phyloP scores from a whole-genome alignment of 2,797 vertebrate genomes.

The Chiroxiphia lanceolata region DNA sequence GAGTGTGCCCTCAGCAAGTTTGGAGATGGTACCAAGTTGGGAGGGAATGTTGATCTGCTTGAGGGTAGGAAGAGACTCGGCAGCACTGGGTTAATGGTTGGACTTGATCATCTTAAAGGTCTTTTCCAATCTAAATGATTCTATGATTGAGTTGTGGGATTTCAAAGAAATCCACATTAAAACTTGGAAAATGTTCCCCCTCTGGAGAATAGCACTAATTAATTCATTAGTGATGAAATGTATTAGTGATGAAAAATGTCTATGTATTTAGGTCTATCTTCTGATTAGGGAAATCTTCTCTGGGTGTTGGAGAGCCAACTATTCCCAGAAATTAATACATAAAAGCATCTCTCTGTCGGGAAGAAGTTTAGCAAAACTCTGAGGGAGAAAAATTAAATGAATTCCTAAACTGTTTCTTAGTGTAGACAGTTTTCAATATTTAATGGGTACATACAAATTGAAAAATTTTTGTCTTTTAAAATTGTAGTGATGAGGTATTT shows the following conservation, averaged over 20 bases:
- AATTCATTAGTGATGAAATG: constrained; percentile 51
- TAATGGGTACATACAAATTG: constrained; percentile 6
- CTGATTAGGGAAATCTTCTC: constrained; percentile 44
- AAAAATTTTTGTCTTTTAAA: background rate
- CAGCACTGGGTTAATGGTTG: background rate
- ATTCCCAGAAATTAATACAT: constrained; percentile 53
- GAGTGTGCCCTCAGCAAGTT: background rate
- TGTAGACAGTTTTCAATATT: constrained; percentile 36
- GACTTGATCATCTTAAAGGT: background rate
- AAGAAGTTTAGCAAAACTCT: constrained; percentile 54
- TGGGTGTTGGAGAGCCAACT: constrained; percentile 8
- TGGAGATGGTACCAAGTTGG: background rate
- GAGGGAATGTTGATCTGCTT: no score
- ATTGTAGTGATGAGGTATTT: background rate
- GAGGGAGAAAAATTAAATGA: constrained; percentile 33
- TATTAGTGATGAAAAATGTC: constrained; percentile 18
- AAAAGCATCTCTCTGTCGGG: background rate
- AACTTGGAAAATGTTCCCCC: constrained; percentile 6
- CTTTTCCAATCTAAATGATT: background rate
- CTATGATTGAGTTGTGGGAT: background rate
- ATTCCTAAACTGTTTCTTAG: constrained; percentile 33
- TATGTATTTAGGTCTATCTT: constrained; percentile 48
- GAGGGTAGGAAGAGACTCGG: rapidly evolving
- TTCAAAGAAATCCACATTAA: constrained; percentile 27
- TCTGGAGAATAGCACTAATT: constrained; percentile 27